Base-by-base conservation (phyloP, 2,797 vertebrate species). In the Epinephelus awoara region DNA sequence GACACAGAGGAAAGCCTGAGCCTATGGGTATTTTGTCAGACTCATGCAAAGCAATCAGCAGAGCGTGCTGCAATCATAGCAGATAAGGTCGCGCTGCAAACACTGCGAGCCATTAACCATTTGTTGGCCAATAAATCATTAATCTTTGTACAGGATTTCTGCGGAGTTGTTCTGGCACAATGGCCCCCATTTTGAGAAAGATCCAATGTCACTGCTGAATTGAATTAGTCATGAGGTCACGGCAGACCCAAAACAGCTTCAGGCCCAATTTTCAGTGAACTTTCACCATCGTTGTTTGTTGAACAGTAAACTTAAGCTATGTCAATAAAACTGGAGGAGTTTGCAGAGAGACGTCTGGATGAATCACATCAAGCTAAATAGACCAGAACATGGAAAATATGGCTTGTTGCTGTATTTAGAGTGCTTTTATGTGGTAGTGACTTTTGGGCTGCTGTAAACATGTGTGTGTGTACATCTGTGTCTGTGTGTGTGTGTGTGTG, bases 341-440 rank as follows among this genome's bases (percentile, higher is more conserved):
- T 78, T 73, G 54, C 57, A 81, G 67, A 49, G 51, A 44, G 61
- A 78, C 18, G 9, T 77, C 72, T 78, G 56, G 63, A 71, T 83
- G 78, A 80, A 70, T 84, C 72, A 72, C 70, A 64, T 66, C 67
- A 42, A 64, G 47, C 44, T 66, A 50, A 84, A 82, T 63, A 63
- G 71, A 85, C 75, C 79, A 66, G 72, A 86, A 82, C 77, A 50
- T 85, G 67, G 72, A 86, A 88, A 86, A 88, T 73, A 76, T 55
- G 50, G 34, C 67, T 66, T 68, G 65, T 79, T 85, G 74, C 72
- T 82, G 68, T 65, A 75, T 83, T 76, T 72, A 74, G 63, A 67
- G 46, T 2, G 65, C 58, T 55, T 85, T 84, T 73, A 72, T 72
- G 46, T 61, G 54, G 56, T 56, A 21, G 17, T 52, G 47, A 73